Percentiles rank a stretch among this genome's conserved stretches.
These are phyloP conservation scores for Propithecus deckenii DNA, from an alignment of 2,797 vertebrate genomes.

Conservation along the genomic window DNA sequence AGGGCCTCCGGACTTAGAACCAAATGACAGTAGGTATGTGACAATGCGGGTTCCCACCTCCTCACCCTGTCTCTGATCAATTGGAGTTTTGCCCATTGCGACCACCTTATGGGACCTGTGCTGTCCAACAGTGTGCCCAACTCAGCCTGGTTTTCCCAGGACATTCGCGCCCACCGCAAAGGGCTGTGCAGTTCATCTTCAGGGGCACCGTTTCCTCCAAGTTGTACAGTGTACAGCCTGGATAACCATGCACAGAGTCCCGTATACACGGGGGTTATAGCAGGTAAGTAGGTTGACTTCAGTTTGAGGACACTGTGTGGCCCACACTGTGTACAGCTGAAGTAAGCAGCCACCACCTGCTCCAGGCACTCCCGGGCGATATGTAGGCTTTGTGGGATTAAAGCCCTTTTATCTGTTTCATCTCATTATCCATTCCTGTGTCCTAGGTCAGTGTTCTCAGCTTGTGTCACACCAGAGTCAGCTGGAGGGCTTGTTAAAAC, in stretches of 20 bases:
- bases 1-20: background rate
- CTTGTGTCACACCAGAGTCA: background rate
- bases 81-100: background rate
- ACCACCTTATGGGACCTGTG: background rate
- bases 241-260: too few relatives aligned
- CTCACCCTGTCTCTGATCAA: background rate
- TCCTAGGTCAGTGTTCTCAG: conserved; percentile 22
- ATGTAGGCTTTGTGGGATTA: background rate
- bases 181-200: background rate
- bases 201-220: background rate
- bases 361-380: background rate
- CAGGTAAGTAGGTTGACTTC: background rate
- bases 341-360: background rate
- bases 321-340: background rate
- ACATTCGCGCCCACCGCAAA: background rate
- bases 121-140: background rate
- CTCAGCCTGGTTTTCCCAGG: background rate
- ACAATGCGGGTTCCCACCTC: background rate
- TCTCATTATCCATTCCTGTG: background rate
- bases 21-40: background rate
- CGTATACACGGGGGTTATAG: background rate
- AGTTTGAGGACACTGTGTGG: background rate
- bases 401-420: background rate
- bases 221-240: background rate
- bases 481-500: background rate